Conservation (phyloP, 2,888 invertebrate genomes). For the Mycalesis mineus region DNA sequence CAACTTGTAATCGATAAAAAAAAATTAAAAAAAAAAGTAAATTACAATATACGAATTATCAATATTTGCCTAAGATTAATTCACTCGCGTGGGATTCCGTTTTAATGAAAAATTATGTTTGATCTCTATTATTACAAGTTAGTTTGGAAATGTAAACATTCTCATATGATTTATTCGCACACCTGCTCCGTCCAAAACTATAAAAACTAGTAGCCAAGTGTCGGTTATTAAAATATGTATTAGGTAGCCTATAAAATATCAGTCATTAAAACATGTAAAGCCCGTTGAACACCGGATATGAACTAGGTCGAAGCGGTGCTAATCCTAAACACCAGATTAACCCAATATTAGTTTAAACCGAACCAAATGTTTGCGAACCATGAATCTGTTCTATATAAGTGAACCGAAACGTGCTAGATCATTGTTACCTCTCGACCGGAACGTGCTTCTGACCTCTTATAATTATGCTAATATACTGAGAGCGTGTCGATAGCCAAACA, state of each 20-base stretch:
- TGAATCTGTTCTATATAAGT: conserved; percentile 20
- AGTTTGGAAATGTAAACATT: too few species aligned
- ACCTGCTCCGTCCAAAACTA: not conserved
- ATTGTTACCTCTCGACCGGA: conserved; percentile 60
- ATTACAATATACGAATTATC: too few species aligned
- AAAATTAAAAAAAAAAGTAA: too few species aligned
- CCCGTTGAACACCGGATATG: not conserved
- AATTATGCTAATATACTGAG: conserved; percentile 10
- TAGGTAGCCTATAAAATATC: too few species aligned
- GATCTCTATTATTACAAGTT: too few species aligned
- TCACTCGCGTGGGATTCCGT: too few species aligned
- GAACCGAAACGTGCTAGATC: conserved; percentile 31
- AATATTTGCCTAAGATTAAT: too few species aligned
- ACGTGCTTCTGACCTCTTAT: conserved; percentile 40
- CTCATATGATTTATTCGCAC: too few species aligned
- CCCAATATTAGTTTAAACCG: conserved; percentile 4
- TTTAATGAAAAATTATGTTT: too few species aligned
- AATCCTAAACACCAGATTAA: conserved; percentile 2
- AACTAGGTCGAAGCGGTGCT: not conserved
- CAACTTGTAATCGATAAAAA: too few species aligned
- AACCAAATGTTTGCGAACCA: conserved; percentile 12
- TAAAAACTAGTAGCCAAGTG: not conserved
- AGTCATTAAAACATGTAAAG: not conserved
- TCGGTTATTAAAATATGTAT: too few species aligned
- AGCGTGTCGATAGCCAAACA: too few species aligned